phyloP scores from a whole-genome alignment of 2,113 vertebrate species.

The Rhagologus leucostigma region DNA sequence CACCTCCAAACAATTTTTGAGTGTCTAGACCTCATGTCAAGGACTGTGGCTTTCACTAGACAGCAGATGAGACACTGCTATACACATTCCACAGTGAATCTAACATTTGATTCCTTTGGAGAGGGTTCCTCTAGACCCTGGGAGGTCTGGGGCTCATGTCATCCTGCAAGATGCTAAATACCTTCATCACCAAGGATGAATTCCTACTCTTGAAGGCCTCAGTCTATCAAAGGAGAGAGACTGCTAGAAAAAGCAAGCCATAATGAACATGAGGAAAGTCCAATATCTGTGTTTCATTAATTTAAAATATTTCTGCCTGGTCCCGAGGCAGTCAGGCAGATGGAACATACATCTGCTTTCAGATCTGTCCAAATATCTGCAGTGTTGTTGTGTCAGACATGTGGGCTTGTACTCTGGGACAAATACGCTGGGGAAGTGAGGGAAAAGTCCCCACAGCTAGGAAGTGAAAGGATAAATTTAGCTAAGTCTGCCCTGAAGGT shows the following conservation, averaged over 20 bases:
- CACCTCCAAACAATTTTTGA: background rate
- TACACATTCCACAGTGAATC: background rate
- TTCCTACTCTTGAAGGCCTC: background rate
- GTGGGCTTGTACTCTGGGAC: background rate
- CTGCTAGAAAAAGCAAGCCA: background rate
- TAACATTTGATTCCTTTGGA: background rate
- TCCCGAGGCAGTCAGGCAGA: background rate
- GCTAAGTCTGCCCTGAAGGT: background rate
- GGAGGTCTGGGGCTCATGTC: background rate
- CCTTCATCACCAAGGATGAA: background rate
- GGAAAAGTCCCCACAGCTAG: background rate
- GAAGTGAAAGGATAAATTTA: background rate
- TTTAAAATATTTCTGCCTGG: background rate
- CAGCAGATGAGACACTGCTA: background rate
- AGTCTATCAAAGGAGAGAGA: background rate
- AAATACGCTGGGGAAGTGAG: background rate
- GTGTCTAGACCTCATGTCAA: background rate
- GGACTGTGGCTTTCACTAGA: background rate
- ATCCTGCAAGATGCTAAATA: background rate
- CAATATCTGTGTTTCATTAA: background rate
- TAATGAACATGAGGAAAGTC: background rate
- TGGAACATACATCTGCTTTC: background rate
- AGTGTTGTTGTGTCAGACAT: background rate
- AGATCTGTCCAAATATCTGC: background rate
- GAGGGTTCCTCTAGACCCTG: background rate